Base-by-base conservation (phyloP, 2,888 invertebrate species). In the Euclidia mi region DNA sequence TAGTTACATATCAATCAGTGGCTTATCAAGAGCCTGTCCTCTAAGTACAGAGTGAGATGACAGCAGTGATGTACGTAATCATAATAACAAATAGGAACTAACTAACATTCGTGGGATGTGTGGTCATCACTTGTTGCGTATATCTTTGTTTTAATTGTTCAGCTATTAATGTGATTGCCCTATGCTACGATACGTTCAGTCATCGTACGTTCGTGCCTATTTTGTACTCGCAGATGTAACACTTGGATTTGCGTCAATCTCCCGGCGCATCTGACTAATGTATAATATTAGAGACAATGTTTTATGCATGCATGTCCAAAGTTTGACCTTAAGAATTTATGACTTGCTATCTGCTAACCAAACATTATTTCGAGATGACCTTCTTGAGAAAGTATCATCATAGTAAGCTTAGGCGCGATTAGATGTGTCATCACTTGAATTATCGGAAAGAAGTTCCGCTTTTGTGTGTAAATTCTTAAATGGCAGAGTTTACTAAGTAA, bases 241-340 rank as follows among this genome's bases (percentile, higher is more conserved):
- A 77, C 75, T 75, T 72, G 63, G 70, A 85, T 84, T 87, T 87
- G 71, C 87, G 89, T 89, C 89, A 88, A 84, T 84, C 78, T 76
- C 65, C 62, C 67, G 55, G 77, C 66, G 78, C 80, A 87, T 86
- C 82, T 87, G 82, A 86, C 76, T 85, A 84, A 84, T 75, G 72
- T 76, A 68, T 81, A 79, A 82, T 82, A 84, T 81, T 85, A 85
- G 73, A 71, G 55, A 63, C 63, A 64, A 46, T 45, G 56, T 50
- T 57, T 57, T 38, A 66, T 62, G 32, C n/a, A 66, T 62, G 32
- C n/a, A 31, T 32, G 9, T 44, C 12, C 2, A n/a, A 34, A 14
- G 14, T 34, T 34, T 34, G 34, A 34, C 34, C 34, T 34, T 7
- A 34, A 9, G 14, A 14, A 6, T 34, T 34, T 7, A 2, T 34